A percentile compares a stretch with the other conserved stretches of the same genome.
Conservation (phyloP, 2,888 invertebrate genomes). For the Stictocephala bisonia region DNA sequence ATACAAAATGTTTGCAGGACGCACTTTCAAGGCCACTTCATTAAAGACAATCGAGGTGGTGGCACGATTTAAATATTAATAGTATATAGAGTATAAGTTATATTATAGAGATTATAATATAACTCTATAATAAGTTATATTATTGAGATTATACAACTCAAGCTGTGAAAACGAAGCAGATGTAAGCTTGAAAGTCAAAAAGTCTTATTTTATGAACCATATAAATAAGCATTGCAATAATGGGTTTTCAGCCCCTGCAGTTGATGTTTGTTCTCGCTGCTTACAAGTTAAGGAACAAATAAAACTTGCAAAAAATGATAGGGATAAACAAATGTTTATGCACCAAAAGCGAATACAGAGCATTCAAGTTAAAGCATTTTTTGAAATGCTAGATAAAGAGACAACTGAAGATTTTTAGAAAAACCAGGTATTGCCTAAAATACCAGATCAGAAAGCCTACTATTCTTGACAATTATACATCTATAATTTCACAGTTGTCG, state of each 20-base stretch:
- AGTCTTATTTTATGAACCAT: constrained; percentile 8
- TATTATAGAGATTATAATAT: constrained; percentile 8
- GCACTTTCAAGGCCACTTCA: constrained; percentile 2
- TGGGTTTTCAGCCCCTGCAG: constrained; percentile 44
- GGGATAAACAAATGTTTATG: neutral
- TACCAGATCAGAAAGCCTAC: constrained; percentile 57
- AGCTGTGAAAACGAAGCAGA: neutral
- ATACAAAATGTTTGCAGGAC: constrained; percentile 30
- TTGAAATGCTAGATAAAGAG: constrained; percentile 48
- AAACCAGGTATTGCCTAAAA: constrained; percentile 60
- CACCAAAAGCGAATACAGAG: constrained; percentile 48
- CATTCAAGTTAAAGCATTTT: constrained; percentile 56
- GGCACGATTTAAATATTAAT: neutral
- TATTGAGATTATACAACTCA: neutral
- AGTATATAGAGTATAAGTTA: neutral
- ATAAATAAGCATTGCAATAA: constrained; percentile 30
- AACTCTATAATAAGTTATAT: neutral
- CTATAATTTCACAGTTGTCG: constrained; percentile 62
- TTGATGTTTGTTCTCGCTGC: constrained; percentile 43
- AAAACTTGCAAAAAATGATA: constrained; percentile 28
- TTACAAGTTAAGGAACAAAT: constrained; percentile 39
- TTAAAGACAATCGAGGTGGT: constrained; percentile 28
- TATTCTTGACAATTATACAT: constrained; percentile 60
- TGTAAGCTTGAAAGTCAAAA: constrained; percentile 22
- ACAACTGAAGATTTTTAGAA: constrained; percentile 25